These are phyloP conservation scores for Crossaster papposus DNA, from an alignment of 53 echinoderm and acorn worm genomes.

Conservation along the genomic window DNA sequence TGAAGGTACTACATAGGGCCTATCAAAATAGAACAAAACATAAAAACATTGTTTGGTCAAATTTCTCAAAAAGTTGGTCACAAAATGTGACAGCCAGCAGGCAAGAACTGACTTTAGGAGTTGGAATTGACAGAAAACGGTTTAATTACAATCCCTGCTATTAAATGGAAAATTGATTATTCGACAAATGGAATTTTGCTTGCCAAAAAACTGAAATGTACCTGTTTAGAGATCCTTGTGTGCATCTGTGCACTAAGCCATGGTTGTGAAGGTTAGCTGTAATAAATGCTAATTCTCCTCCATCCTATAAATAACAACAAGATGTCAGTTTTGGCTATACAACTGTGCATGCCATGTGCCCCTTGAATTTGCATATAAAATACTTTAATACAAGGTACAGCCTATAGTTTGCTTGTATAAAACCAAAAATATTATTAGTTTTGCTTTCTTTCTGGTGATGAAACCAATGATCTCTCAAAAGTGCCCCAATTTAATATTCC, in stretches of 20 bases:
- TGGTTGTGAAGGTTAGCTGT: constrained; percentile 77
- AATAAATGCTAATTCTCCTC: constrained; percentile 87
- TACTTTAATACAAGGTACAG: no score
- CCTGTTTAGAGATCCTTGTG: constrained; percentile 67
- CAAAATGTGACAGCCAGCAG: no score
- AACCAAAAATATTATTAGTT: no score
- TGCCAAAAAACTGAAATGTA: constrained; percentile 1
- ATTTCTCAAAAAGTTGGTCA: no score
- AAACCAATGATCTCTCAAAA: no score
- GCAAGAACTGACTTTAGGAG: no score
- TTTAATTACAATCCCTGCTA: background rate
- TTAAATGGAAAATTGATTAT: background rate
- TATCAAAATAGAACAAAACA: background rate
- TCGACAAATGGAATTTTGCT: background rate
- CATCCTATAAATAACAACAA: constrained; percentile 70
- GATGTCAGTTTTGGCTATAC: background rate
- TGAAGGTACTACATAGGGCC: constrained; percentile 53
- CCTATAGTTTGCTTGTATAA: no score
- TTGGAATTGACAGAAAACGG: no score
- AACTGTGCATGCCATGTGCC: background rate
- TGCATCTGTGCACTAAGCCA: constrained; percentile 74
- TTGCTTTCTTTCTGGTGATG: no score
- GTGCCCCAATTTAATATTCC: no score
- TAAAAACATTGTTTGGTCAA: no score
- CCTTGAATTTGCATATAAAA: no score